A percentile compares a stretch with the other conserved stretches of the same genome.
Conservation (phyloP, 2,888 invertebrate genomes). For the Noctua pronuba region DNA sequence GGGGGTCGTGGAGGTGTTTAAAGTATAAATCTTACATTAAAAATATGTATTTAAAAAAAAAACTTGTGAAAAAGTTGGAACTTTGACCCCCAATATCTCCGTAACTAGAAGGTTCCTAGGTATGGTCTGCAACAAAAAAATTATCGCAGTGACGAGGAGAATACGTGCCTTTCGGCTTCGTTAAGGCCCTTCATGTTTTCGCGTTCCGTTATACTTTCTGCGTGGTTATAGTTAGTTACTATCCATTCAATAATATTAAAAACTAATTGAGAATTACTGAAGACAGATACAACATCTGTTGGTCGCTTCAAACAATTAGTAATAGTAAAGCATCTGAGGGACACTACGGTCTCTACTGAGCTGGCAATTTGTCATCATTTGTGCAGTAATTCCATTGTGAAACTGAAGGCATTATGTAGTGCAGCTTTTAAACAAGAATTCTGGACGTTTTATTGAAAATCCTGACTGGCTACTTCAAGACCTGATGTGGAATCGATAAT, state of each 20-base stretch:
- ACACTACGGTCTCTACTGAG: constrained; percentile 22
- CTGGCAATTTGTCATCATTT: constrained; percentile 50
- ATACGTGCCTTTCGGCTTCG: no score
- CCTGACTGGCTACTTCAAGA: no score
- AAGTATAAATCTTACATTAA: no score
- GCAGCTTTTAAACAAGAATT: not conserved
- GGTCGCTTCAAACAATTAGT: constrained; percentile 29
- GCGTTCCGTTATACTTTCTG: not conserved
- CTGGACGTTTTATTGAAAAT: constrained; percentile 6
- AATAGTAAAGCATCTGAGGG: constrained; percentile 8
- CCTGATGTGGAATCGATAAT: no score
- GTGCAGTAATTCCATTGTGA: constrained; percentile 37
- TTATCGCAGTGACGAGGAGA: no score
- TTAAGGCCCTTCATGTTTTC: no score
- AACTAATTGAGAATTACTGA: not conserved
- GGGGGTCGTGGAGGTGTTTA: no score
- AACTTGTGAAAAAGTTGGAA: no score
- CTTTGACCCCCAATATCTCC: no score
- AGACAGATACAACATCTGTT: not conserved
- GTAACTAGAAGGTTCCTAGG: no score
- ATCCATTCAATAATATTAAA: not conserved
- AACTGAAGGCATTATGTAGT: constrained; percentile 11
- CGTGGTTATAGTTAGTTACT: not conserved
- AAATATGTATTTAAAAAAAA: no score
- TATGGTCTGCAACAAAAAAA: no score